Evolutionary conservation across 2,113 vertebrate species (phyloP), one percentile per base, ranked within the genome.

Genomic region (Dicerorhinus sumatrensis): DNA sequence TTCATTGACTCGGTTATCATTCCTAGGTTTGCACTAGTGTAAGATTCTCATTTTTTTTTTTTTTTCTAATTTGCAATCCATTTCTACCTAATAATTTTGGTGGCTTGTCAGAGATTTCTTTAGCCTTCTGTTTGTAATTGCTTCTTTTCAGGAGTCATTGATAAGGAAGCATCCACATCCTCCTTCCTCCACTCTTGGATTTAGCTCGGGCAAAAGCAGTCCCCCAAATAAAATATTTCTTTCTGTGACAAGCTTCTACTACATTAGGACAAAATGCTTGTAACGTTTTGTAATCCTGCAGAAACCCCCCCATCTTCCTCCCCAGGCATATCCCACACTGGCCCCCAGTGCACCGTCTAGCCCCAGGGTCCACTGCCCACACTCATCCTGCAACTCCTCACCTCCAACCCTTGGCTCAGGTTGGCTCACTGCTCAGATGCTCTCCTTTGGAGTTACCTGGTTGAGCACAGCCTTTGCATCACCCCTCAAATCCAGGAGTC

Each of bases 11-110:
- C n/a, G 2, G 13, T 92, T 89, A 92, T 63, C 81, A 65, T 91
- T 95, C 31, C 76, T 94, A 70, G 60, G 17, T 95, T 97, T 95
- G 70, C 69, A 88, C 20, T 92, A 76, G n/a, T 80, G 46, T 97
- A 91, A 95, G 58, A 82, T 95, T 88, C 84, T 96, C 67, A 96
- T 92, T 97, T 51, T 72, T 56, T 63, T 27, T 77, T 65, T 67
- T 83, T 46, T 48, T 39, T 27, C 75, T 67, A 46, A 95, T 67
- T 89, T 93, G n/a, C 51, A 82, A 27, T 91, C 46, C 60, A 67
- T 91, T n/a, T 93, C 70, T 73, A 27, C 60, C 79, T 87, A 93
- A 67, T 85, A 93, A 85, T 91, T 75, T 84, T 91, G 89, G 63
- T 46, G 54, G 62, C 73, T 83, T 92, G 73, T 89, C 87, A 51